Base-by-base conservation (phyloP, 2,113 vertebrate genomes). In the Tragelaphus imberbis region DNA sequence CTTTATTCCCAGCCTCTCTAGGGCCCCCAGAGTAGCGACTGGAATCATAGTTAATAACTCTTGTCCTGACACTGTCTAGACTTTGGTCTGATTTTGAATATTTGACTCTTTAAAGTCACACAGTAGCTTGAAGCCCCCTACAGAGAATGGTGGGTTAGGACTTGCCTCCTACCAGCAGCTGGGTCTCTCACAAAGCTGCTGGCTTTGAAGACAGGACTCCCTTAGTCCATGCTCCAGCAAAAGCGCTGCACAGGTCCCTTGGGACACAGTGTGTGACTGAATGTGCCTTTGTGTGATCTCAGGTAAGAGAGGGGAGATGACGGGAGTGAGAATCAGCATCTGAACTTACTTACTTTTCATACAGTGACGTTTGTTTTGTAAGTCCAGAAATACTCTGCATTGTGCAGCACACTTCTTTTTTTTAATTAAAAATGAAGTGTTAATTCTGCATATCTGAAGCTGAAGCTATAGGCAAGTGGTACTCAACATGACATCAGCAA, bases 11-110 rank as follows among this genome's bases (percentile, higher is more conserved):
- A 55, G 7, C 12, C 9, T 59, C 51, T 84, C 30, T 96, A 92
- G 49, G 30, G 19, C 75, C 28, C 28, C 11, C 88, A 33, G 84
- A 90, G 33, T 75, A 55, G 28, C 40, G 47, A 14, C 75, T 71
- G 58, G 53, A 95, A 84, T 75, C 84, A 36, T 6, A 65, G 2
- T 84, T 84, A 87, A 56, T 84, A 80, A 15, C 47, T 90, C 51
- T 28, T 87, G n/a, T 14, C 49, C 33, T 79, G 68, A 94, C 1
- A 84, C 17, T 7, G 25, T 77, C 14, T 65, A 92, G 51, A 12
- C 44, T 95, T 92, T 95, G 75, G 23, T 97, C 65, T 84, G 80
- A n/a, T 84, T 84, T 84, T 84, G 51, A 84, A 84, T 68, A 65
- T 51, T 88, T 47, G 77, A 75, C 80, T 63, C 11, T 82, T 87